Percentiles rank a stretch among this genome's conserved stretches.
These are phyloP conservation scores for Butastur rufipennis DNA, from an alignment of 2,113 vertebrate genomes.

Conservation along the genomic window DNA sequence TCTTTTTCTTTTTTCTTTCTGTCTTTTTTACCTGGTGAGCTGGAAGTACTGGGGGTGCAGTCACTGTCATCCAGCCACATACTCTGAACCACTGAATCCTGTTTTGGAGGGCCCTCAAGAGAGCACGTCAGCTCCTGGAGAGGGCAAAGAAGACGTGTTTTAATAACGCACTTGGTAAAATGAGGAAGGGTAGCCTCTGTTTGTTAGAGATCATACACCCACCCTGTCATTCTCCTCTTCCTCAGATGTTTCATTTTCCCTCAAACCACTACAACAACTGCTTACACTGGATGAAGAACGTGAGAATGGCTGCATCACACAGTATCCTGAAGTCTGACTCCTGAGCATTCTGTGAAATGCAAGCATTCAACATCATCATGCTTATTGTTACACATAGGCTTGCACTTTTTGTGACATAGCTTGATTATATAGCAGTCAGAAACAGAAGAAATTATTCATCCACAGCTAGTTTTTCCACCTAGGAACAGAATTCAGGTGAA, in stretches of 20 bases:
- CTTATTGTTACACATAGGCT: neutral
- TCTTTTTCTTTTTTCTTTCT: neutral
- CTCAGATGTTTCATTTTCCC: conserved; percentile 51
- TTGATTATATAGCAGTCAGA: neutral
- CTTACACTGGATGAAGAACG: conserved; percentile 59
- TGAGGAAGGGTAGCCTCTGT: neutral
- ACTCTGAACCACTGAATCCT: conserved; percentile 43
- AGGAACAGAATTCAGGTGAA: neutral
- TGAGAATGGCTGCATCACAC: conserved; percentile 58
- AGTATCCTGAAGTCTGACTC: conserved; percentile 55
- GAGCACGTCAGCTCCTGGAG: conserved; percentile 61
- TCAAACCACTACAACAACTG: conserved; percentile 66
- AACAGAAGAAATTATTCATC: neutral
- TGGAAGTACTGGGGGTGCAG: conserved; percentile 61
- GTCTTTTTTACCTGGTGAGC: conserved; percentile 59
- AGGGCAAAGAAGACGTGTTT: conserved; percentile 25
- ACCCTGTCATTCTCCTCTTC: conserved; percentile 64
- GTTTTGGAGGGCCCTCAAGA: conserved; percentile 49
- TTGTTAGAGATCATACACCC: conserved; percentile 22
- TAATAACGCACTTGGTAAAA: conserved; percentile 26
- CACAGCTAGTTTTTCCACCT: neutral
- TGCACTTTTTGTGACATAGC: neutral
- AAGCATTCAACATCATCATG: conserved; percentile 34
- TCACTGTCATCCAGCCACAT: conserved; percentile 58
- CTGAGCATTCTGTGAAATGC: conserved; percentile 53